Evolutionary conservation across 2,113 vertebrate genomes (phyloP).

Genomic region (Promerops cafer): DNA sequence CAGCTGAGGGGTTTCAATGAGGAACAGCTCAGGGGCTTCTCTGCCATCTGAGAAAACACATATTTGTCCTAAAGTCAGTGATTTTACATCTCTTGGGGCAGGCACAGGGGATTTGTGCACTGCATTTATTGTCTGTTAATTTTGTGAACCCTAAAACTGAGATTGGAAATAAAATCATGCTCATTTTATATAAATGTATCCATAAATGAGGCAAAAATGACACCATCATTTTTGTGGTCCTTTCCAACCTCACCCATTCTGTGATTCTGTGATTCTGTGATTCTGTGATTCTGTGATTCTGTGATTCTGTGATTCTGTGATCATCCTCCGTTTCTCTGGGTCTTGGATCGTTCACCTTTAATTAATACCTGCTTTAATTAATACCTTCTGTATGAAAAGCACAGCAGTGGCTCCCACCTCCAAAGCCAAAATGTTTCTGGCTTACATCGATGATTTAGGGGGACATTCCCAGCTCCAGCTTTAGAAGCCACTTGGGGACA

Average conservation of each 20-base stretch:
- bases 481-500: not conserved
- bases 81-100: not conserved
- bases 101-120: too few relatives aligned
- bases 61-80: not conserved
- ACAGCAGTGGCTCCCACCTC: not conserved
- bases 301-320: too few relatives aligned
- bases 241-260: not conserved
- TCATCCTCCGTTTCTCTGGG: not conserved
- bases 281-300: too few relatives aligned
- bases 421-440: not conserved
- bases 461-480: not conserved
- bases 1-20: too few relatives aligned
- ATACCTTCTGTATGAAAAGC: not conserved
- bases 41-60: too few relatives aligned
- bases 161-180: not conserved
- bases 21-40: not conserved
- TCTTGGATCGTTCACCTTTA: not conserved
- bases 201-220: not conserved
- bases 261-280: too few relatives aligned
- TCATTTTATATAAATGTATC: not conserved
- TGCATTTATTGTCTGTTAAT: not conserved
- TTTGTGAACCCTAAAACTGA: not conserved
- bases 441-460: not conserved
- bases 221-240: not conserved
- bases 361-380: not conserved